Base-by-base conservation (phyloP, 2,888 invertebrate genomes). In the Latrodectus elegans region DNA sequence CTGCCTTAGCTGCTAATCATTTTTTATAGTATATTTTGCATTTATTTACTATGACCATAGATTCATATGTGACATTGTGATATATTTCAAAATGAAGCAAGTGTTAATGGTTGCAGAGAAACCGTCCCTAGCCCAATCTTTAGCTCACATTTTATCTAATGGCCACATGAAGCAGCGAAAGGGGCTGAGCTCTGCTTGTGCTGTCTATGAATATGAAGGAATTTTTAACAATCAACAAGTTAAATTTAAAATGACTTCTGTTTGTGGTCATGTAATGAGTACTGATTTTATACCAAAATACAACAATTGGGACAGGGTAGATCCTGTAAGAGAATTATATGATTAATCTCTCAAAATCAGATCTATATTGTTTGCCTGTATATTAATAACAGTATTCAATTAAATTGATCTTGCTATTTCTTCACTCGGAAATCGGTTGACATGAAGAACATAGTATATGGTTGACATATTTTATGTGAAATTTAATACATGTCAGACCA, bases 191-290 rank as follows among this genome's bases (percentile, higher is more conserved):
- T 96, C 96, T 72, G 96, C 97, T 2, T 98, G 98, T 93, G 95
- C 96, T 0, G 95, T 99, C 0, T 97, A 98, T 91, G 99, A 99
- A 93, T 99, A 98, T 96, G 94, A 94, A 78, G 98, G 97, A 0
- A 94, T 93, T 0, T 97, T 98, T 91, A 68, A 80, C 67, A 94
- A 94, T 90, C 95, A 94, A 89, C 95, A 95, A 90, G 93, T 95
- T 0, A 94, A 94, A 85, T 97, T 95, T 92, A 97, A 97, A 93
- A 99, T 99, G 97, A 99, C 99, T 1, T 98, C 99, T 0, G 99
- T 99, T 0, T 99, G 99, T 92, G 99, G 99, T 0, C 99, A 99
- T 93, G 99, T 99, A 0, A 97, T 98, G 96, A 95, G 95, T 68
- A 94, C 98, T 90, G 99, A 99, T 93, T 99, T 99, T 91, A 94